phyloP scores from a whole-genome alignment of 2,888 invertebrate species.

The Prosopocoilus inquinatus region DNA sequence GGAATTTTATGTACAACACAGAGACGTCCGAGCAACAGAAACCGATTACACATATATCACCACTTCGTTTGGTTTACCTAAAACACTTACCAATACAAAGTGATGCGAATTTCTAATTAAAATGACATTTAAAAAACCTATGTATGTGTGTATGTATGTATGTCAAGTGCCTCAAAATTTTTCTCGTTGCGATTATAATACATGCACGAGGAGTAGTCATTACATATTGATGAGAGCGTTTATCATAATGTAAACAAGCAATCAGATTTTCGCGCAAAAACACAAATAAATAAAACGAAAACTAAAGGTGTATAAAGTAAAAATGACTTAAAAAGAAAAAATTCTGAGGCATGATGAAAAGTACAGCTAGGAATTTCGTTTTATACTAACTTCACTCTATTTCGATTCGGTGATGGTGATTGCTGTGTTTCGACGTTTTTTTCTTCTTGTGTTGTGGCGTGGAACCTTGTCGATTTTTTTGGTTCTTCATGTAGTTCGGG shows the following conservation, averaged over 20 bases:
- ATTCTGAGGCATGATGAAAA: neutral
- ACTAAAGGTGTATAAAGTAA: too few species aligned
- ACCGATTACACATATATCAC: constrained; percentile 2
- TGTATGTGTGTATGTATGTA: too few species aligned
- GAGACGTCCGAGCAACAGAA: too few species aligned
- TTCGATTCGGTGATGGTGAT: constrained; percentile 19
- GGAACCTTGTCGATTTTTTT: constrained; percentile 26
- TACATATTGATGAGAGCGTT: too few species aligned
- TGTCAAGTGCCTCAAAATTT: constrained; percentile 11
- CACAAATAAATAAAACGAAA: too few species aligned
- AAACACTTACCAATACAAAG: constrained; percentile 26
- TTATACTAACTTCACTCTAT: neutral
- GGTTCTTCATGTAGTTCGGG: constrained; percentile 13
- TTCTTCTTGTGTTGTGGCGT: constrained; percentile 21
- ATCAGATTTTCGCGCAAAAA: too few species aligned
- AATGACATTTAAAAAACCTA: constrained; percentile 16
- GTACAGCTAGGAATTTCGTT: neutral
- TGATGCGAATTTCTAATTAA: constrained; percentile 11
- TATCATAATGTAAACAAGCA: too few species aligned
- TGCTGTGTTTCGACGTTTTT: constrained; percentile 9
- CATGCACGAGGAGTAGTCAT: neutral
- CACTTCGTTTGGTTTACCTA: constrained; percentile 27
- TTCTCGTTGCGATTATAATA: neutral
- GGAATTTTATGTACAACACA: too few species aligned
- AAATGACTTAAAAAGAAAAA: neutral